Evolutionary conservation across 2,797 vertebrate species (phyloP).

Genomic region (Threskiornis aethiopicus): DNA sequence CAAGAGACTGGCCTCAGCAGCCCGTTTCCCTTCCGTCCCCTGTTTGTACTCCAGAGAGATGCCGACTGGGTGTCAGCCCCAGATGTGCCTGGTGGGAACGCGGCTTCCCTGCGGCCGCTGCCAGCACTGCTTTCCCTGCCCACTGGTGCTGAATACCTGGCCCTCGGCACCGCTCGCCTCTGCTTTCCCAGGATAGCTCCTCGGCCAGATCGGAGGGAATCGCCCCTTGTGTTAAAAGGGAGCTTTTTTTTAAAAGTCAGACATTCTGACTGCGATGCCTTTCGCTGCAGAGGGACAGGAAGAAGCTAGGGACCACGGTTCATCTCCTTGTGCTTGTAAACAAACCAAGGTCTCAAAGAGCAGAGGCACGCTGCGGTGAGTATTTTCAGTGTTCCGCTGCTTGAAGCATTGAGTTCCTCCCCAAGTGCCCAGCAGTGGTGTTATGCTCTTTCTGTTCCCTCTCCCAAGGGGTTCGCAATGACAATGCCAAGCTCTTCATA

Average conservation of each 20-base stretch:
- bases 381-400: background rate
- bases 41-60: accelerated
- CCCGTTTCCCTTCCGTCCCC: background rate
- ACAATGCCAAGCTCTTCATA: background rate
- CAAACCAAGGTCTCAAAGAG: background rate
- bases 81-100: accelerated
- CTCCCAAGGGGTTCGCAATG: background rate
- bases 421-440: background rate
- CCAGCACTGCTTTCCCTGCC: background rate
- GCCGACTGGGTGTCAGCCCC: accelerated
- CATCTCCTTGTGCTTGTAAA: background rate
- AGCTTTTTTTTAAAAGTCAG: too few relatives aligned
- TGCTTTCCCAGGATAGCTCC: background rate
- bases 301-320: accelerated
- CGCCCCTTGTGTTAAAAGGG: accelerated
- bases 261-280: accelerated
- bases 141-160: background rate
- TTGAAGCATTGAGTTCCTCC: accelerated
- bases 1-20: background rate
- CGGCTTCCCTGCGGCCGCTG: background rate
- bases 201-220: background rate
- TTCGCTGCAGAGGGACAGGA: background rate
- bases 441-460: background rate
- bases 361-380: accelerated
- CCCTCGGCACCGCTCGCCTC: background rate